Conservation (phyloP, 1,140 invertebrate genomes). For the Euura saliciscinereae region DNA sequence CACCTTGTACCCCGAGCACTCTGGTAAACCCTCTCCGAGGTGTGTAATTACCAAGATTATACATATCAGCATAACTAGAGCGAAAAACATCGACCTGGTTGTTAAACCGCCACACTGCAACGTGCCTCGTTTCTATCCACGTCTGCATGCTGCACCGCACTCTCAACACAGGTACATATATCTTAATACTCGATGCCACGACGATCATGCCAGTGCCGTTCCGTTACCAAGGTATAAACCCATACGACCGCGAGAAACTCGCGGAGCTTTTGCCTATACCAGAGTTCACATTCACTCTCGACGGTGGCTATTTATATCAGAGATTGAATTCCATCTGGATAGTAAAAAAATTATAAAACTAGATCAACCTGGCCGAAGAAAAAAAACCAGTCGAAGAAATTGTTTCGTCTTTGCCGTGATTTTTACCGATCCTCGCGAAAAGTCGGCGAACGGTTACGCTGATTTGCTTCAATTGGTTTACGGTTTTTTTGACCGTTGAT, state of each 20-base stretch:
- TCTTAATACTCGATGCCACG: not conserved
- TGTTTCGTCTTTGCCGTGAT: too few relatives aligned
- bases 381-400: too few relatives aligned
- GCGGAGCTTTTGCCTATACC: not conserved
- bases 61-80: conserved; percentile 54
- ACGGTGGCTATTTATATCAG: conserved; percentile 33
- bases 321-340: conserved; percentile 34
- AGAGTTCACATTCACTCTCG: conserved; percentile 26
- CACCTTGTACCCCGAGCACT: conserved; percentile 19
- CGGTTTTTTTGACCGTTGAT: too few relatives aligned
- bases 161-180: not conserved
- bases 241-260: not conserved
- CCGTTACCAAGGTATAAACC: not conserved
- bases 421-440: too few relatives aligned
- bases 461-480: too few relatives aligned
- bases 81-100: conserved; percentile 51
- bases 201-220: not conserved
- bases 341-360: conserved; percentile 26
- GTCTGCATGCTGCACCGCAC: conserved; percentile 22
- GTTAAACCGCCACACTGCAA: conserved; percentile 34
- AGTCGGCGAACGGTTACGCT: too few relatives aligned
- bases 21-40: conserved; percentile 26
- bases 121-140: conserved; percentile 35
- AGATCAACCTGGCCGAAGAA: conserved; percentile 18
- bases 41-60: conserved; percentile 54